Evolutionary conservation across 2,797 vertebrate genomes (phyloP), one percentile per base, ranked within the genome.

Genomic region (Taeniopygia guttata): DNA sequence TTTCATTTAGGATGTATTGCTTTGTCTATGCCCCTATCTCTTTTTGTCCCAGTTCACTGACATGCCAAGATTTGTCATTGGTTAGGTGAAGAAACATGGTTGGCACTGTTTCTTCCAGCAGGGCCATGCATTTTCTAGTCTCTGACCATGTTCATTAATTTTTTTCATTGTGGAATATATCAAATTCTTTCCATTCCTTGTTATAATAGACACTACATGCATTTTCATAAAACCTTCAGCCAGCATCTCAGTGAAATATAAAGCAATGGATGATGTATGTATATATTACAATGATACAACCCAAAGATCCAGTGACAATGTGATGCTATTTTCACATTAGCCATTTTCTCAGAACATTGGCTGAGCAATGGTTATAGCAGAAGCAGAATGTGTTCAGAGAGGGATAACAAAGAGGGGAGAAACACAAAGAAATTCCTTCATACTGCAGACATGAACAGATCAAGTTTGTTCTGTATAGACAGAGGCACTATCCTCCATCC

Each of bases 161-260:
- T 76, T 26, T 76, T 89, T 19, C 12, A 11, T 25, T 29, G 64
- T 48, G 27, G 43, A 90, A 82, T 69, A 48, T 8, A 81, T 73
- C 16, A 90, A 36, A 86, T 64, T 36, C 13, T 66, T 76, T 80
- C 40, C 40, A n/a, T 58, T 89, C 27, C 22, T 89, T 87, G 34
- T 55, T 92, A 8, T 66, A 81, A 70, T 16, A 86, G 49, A 88
- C 17, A 49, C 52, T 67, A n/a, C 52, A 84, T 22, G 9, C 34
- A 90, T 95, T 91, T 91, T 93, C 66, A 72, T 62, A 90, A 84
- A 85, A 88, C 30, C 42, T 85, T 84, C 58, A 86, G 54, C 30
- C 58, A 86, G 54, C 38, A 67, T 60, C 32, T 84, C 2, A 1
- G 58, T 81, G 36, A 90, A 91, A 81, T 60, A 64, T 30, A 68